Conservation (phyloP, 2,888 invertebrate genomes). For the Catocala fraxini region DNA sequence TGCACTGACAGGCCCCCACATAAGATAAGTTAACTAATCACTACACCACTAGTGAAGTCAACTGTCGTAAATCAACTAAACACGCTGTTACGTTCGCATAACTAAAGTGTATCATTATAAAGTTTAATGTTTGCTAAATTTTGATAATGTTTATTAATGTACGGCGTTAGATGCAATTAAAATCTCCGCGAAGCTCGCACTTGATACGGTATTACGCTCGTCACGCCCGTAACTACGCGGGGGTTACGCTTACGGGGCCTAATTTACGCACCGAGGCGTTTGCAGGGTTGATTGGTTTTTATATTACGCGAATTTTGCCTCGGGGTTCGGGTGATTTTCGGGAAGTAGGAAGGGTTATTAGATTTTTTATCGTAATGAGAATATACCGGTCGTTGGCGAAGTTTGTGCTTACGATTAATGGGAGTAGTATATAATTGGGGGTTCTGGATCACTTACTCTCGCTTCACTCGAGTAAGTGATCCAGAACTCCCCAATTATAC, state of each 20-base stretch:
- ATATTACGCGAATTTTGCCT: slow-evolving; percentile 7
- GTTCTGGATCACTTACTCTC: too few relatives aligned
- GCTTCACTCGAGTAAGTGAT: too few relatives aligned
- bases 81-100: background rate
- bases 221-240: slow-evolving; percentile 66
- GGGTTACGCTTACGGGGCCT: slow-evolving; percentile 30
- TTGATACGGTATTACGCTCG: slow-evolving; percentile 62
- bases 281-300: slow-evolving; percentile 35
- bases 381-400: too few relatives aligned
- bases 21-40: too few relatives aligned
- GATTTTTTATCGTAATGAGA: too few relatives aligned
- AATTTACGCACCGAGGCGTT: slow-evolving; percentile 20
- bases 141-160: slow-evolving; percentile 61
- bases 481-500: too few relatives aligned
- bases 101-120: slow-evolving; percentile 28
- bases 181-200: slow-evolving; percentile 62
- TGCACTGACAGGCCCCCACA: too few relatives aligned
- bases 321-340: background rate
- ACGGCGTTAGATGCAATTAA: slow-evolving; percentile 63
- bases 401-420: too few relatives aligned
- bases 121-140: slow-evolving; percentile 47
- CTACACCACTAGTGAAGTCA: too few relatives aligned
- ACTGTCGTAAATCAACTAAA: background rate
- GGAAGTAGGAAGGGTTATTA: too few relatives aligned
- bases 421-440: too few relatives aligned